Evolutionary conservation across 2,888 invertebrate genomes (phyloP), one percentile per base, ranked within the genome.

Genomic region (Nomada fabriciana): DNA sequence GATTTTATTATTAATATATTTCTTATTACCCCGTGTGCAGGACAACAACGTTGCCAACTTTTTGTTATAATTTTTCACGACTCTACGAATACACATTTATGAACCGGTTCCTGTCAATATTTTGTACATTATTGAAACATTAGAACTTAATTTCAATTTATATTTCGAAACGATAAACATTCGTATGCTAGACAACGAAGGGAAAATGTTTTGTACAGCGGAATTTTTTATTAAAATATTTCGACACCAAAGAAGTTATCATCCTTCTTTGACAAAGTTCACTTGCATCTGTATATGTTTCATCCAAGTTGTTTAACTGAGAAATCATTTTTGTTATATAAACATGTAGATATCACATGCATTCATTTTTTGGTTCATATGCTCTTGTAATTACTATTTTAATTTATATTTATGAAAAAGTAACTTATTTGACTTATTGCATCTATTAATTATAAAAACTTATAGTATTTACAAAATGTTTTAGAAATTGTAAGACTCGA

Each of bases 41-140:
- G 82, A 53, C 68, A 78, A 86, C 85, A 76, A 82, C 80, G 84
- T 85, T 89, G 85, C 85, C 86, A 88, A 86, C 64, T 83, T 82
- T 82, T 73, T 67, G n/a, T 68, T 50, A n/a, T 60, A 76, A 75
- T 67, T 57, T 76, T 57, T 42, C 29, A 65, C 18, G 42, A 78
- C 36, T 23, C 43, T 15, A 65, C 52, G 43, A 68, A 53, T 74
- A 53, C 36, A 36, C 23, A 57, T 64, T 78, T 78, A 60, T 72
- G 18, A 76, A 69, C 47, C 47, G 59, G 25, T 53, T 57, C n/a
- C 11, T 36, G 50, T n/a, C 23, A 53, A 53, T 47, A 13, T 25
- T 59, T 67, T 63, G 1, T 29, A 25, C 7, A 36, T 47, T 63
- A 2, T 63, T 4, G 42, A 52, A 47, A 2, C 0, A 43, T 82